A percentile compares a stretch with the other conserved stretches of the same genome.
Conservation (phyloP, 2,888 invertebrate genomes). For the Choreutis nemorana region DNA sequence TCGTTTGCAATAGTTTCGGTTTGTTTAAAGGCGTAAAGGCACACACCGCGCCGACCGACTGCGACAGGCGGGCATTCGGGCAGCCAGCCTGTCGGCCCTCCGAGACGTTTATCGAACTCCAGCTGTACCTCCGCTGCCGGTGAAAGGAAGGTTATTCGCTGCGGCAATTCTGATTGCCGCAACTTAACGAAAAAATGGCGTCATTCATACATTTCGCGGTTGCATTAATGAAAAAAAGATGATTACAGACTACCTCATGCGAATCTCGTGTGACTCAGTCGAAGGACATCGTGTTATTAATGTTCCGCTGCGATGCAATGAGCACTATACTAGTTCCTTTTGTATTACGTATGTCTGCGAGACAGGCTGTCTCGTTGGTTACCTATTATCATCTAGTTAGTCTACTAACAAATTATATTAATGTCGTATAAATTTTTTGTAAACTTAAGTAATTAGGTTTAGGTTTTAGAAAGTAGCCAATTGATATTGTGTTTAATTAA, state of each 20-base stretch:
- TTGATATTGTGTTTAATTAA: no score
- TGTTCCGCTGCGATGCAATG: neutral
- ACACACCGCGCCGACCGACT: constrained; percentile 20
- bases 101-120: constrained; percentile 12
- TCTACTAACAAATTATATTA: no score
- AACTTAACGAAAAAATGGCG: constrained; percentile 61
- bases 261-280: constrained; percentile 19
- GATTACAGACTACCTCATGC: constrained; percentile 23
- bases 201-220: constrained; percentile 54
- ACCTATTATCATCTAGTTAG: no score
- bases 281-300: constrained; percentile 19
- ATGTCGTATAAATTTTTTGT: no score
- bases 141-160: constrained; percentile 59
- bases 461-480: no score
- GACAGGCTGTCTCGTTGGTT: no score
- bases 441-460: no score
- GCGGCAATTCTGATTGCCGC: constrained; percentile 49
- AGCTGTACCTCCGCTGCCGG: constrained; percentile 16
- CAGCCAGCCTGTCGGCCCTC: constrained; percentile 43
- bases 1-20: constrained; percentile 5
- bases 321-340: no score
- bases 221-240: constrained; percentile 42
- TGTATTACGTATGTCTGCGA: no score
- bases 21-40: constrained; percentile 12
- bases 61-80: constrained; percentile 13